Base-by-base conservation (phyloP, 2,888 invertebrate genomes). In the Leucophenga maculata region DNA sequence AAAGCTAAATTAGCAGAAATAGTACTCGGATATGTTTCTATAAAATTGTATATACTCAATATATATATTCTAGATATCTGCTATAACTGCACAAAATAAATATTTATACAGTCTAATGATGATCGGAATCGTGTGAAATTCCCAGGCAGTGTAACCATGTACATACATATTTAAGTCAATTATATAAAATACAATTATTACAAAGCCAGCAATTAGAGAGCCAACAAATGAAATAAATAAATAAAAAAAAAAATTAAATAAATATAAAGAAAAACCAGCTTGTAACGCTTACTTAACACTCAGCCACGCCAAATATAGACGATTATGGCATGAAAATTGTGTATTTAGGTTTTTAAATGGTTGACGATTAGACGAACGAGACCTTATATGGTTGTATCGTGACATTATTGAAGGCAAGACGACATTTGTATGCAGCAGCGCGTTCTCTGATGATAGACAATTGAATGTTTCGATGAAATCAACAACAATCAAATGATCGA, bases 321-420 rank as follows among this genome's bases (percentile, higher is more conserved):
- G 60, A 26, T 60, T 60, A 60, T 60, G 60, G 60, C 44, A 39
- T 18, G 18, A 60, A 60, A 39, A 32, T 60, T 60, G 39, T 60
- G 60, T 60, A 39, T 60, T 39, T 39, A 18, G 39, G 18, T 39
- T 39, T 39, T n/a, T 26, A 60, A 60, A 60, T 60, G 60, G 59
- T 9, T 26, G 39, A n/a, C 54, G 54, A 20, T 55, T 18, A 20
- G 18, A 39, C 39, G 11, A 39, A 1, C 1, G 39, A 13, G 4
- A 18, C 55, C 22, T 13, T 14, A 22, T 54, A 54, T 18, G 20
- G 54, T 26, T 26, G 26, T 26, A 26, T 26, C 26, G 26, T 26
- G 26, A 26, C 4, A 26, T 26, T 26, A 26, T 26, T 39, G 39
- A 39, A 11, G 39, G 39, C 39, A 39, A 39, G 68, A 57, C 66